phyloP scores from a whole-genome alignment of 2,113 vertebrate genomes.

The Charina bottae region DNA sequence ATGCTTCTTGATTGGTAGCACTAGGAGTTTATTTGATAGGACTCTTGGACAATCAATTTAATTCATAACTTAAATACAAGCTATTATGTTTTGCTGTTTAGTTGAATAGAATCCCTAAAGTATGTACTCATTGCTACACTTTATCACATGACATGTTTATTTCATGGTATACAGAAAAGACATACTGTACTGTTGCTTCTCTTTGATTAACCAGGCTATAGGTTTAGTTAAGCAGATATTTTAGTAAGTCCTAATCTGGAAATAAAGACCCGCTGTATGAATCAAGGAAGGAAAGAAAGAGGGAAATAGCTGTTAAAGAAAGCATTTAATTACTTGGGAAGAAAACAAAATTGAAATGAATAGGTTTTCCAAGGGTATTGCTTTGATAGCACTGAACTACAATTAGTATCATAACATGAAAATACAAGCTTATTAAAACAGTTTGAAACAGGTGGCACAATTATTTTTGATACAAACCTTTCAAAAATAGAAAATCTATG shows the following conservation, averaged over 20 bases:
- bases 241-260: constrained; percentile 55
- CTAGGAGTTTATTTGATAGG: not conserved
- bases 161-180: constrained; percentile 47
- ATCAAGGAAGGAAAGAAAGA: not conserved
- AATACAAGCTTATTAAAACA: not conserved
- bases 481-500: not conserved
- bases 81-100: constrained; percentile 42
- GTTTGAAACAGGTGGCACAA: not conserved
- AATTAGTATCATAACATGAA: not conserved
- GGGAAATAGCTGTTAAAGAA: constrained; percentile 50
- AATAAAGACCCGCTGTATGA: constrained; percentile 34
- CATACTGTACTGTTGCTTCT: constrained; percentile 53
- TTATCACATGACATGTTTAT: constrained; percentile 42
- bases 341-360: constrained; percentile 35
- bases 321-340: constrained; percentile 57
- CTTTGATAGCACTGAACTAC: constrained; percentile 18
- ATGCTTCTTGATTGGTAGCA: constrained; percentile 1
- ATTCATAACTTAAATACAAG: constrained; percentile 43
- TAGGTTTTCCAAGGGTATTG: constrained; percentile 34
- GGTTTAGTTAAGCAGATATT: constrained; percentile 54
- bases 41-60: constrained; percentile 14
- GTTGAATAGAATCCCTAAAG: constrained; percentile 26
- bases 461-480: not conserved
- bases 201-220: constrained; percentile 55
- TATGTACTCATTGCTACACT: constrained; percentile 52